Percentiles rank a stretch among this genome's conserved stretches.
phyloP scores from a whole-genome alignment of 2,113 vertebrate species.

The Odocoileus virginianus region DNA sequence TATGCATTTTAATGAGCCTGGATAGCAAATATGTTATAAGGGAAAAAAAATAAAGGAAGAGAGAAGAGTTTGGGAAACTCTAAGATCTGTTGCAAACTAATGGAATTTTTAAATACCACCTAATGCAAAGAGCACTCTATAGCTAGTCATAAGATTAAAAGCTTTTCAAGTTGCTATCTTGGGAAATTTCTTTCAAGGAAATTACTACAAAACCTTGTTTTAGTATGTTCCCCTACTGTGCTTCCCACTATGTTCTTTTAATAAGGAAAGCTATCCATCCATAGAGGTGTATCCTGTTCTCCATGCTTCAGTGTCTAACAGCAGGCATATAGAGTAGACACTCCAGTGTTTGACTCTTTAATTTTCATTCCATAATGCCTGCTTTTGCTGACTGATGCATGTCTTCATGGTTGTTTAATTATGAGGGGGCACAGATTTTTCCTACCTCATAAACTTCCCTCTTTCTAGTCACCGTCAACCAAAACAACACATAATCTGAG shows the following conservation, averaged over 20 bases:
- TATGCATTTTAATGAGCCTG: slow-evolving; percentile 16
- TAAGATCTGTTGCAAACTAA: slow-evolving; percentile 73
- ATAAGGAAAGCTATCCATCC: slow-evolving; percentile 98
- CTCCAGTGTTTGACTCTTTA: slow-evolving; percentile 82
- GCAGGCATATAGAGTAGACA: slow-evolving; percentile 86
- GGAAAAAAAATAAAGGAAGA: slow-evolving; percentile 35
- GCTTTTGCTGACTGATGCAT: slow-evolving; percentile 78
- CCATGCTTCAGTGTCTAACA: slow-evolving; percentile 93
- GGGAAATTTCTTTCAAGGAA: slow-evolving; percentile 90
- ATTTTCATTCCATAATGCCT: slow-evolving; percentile 83
- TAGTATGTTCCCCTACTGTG: slow-evolving; percentile 91
- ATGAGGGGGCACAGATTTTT: slow-evolving; percentile 70
- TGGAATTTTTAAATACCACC: slow-evolving; percentile 75
- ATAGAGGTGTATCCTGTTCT: slow-evolving; percentile 98
- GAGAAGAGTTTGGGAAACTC: slow-evolving; percentile 60
- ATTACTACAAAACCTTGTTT: slow-evolving; percentile 95
- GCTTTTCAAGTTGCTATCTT: slow-evolving; percentile 84
- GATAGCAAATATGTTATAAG: slow-evolving; percentile 42
- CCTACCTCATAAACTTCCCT: not conserved
- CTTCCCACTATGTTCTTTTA: slow-evolving; percentile 95
- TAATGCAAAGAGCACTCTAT: slow-evolving; percentile 72
- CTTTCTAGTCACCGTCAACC: slow-evolving; percentile 20
- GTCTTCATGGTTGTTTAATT: slow-evolving; percentile 79
- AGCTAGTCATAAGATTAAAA: slow-evolving; percentile 81
- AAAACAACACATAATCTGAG: slow-evolving; percentile 53